Evolutionary conservation across 2,797 vertebrate genomes (phyloP), one percentile per base, ranked within the genome.

Genomic region (Diglossa cyanea): DNA sequence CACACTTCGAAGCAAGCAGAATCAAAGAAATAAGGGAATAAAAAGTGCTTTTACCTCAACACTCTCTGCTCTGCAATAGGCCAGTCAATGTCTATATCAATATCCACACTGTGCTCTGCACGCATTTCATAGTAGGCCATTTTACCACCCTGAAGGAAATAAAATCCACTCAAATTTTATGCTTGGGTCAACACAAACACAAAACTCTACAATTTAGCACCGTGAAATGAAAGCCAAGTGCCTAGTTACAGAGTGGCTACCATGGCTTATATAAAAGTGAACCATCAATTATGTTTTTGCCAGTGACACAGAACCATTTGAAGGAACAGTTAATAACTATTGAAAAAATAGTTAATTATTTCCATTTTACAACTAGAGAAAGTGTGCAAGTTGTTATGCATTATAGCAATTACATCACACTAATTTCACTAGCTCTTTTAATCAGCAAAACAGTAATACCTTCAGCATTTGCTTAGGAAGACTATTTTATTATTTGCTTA

Each of bases 31-130:
- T 17, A 62, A 65, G 73, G 40, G 35, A 67, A 83, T 16, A 35
- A 93, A 26, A 86, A 70, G 42, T 17, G 47, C 4, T 67, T 86
- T 98, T 96, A 99, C 99, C 98, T 98, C 90, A 99, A 96, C 7
- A 99, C 99, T 94, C 99, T 98, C 92, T 99, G 99, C 42, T 99
- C 99, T 10, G 99, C 99, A 65, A 99, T 99, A 6, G 99, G 99
- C 99, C 99, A 99, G 66, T 99, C 99, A 24, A 99, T 99, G 92
- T 99, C 99, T 63, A 99, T 98, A 15, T 99, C 99, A 15, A 99
- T 99, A 95, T 99, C 99, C 95, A 99, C 98, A 20, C 99, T 99
- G 97, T 98, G 98, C 92, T 99, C 98, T 0, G 99, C 98, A 28
- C 83, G 33, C 99, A 99, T 99, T 98, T 99, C 99, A 7, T 98